Percentiles rank a stretch among this genome's conserved stretches.
Evolutionary conservation across 2,113 vertebrate species (phyloP).

Genomic region (Bucco capensis): DNA sequence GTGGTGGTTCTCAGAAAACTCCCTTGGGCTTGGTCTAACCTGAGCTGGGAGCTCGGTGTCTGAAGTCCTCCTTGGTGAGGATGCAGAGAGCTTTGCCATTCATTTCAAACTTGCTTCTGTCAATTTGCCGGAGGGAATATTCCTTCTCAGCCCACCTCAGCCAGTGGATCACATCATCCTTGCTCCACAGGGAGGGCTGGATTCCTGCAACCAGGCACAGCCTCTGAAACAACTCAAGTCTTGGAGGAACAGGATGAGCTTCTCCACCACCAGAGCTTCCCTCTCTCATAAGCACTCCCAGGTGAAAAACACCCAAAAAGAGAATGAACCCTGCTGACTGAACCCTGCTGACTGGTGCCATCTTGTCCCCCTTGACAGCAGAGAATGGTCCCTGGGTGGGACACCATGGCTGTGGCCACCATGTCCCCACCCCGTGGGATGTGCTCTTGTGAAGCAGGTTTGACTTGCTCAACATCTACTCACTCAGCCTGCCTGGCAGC

Average conservation of each 20-base stretch:
- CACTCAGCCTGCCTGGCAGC: constrained; percentile 83
- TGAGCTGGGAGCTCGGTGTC: constrained; percentile 85
- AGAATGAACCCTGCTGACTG: not conserved
- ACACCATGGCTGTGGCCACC: not conserved
- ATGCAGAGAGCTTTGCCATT: constrained; percentile 89
- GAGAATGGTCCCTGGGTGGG: not conserved
- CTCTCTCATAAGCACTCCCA: not conserved
- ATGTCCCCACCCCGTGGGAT: not conserved
- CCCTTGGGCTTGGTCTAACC: constrained; percentile 64
- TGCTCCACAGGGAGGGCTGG: constrained; percentile 90
- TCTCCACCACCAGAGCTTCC: not conserved
- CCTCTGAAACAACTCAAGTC: not conserved
- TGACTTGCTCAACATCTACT: constrained; percentile 47
- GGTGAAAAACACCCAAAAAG: not conserved
- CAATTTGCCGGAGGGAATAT: constrained; percentile 75
- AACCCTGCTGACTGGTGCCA: not conserved
- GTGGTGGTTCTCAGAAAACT: not conserved
- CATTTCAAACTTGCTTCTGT: constrained; percentile 83
- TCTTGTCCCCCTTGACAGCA: not conserved
- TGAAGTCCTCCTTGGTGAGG: constrained; percentile 93
- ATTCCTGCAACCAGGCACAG: constrained; percentile 76
- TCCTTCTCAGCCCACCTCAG: constrained; percentile 90
- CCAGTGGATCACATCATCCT: constrained; percentile 88
- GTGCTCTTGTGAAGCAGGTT: not conserved
- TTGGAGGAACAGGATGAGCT: not conserved